These are phyloP conservation scores for Panopea generosa DNA, from an alignment of 2,888 invertebrate genomes.

Conservation along the genomic window DNA sequence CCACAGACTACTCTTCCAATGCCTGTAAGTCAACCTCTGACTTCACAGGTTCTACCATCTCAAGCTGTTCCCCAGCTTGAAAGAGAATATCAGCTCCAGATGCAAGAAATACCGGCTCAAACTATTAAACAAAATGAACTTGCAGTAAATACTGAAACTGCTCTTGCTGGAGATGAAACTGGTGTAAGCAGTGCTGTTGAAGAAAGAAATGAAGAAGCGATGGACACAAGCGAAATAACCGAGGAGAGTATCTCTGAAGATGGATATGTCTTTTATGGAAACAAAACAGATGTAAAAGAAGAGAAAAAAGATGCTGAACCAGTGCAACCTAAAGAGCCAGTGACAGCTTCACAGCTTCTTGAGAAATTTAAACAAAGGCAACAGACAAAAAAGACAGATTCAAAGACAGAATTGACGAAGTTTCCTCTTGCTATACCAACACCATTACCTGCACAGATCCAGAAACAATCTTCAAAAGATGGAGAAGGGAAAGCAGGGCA, in stretches of 20 bases:
- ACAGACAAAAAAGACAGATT: slow-evolving; percentile 34
- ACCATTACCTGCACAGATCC: not conserved
- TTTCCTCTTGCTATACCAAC: not conserved
- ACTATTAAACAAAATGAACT: not conserved
- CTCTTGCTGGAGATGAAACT: not conserved
- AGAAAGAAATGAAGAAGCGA: not conserved
- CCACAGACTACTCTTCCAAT: no score
- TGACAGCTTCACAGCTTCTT: slow-evolving; percentile 58
- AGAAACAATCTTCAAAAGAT: not conserved
- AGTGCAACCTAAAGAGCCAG: slow-evolving; percentile 42
- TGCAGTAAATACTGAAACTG: not conserved
- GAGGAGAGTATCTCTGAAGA: slow-evolving; percentile 13
- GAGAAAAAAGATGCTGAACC: slow-evolving; percentile 33
- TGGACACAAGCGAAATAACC: not conserved
- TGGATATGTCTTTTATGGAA: slow-evolving; percentile 46
- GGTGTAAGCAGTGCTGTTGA: not conserved
- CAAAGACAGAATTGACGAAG: slow-evolving; percentile 27
- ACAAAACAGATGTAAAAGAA: slow-evolving; percentile 38
- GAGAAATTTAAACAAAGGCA: slow-evolving; percentile 60
- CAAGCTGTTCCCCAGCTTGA: no score
- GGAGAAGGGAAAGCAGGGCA: slow-evolving; percentile 3
- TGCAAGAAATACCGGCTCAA: not conserved
- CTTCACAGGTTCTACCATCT: no score
- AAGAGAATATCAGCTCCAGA: no score
- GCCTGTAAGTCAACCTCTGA: no score